Conservation (phyloP, 2,797 vertebrate genomes). For the Rhodeus uyekii region DNA sequence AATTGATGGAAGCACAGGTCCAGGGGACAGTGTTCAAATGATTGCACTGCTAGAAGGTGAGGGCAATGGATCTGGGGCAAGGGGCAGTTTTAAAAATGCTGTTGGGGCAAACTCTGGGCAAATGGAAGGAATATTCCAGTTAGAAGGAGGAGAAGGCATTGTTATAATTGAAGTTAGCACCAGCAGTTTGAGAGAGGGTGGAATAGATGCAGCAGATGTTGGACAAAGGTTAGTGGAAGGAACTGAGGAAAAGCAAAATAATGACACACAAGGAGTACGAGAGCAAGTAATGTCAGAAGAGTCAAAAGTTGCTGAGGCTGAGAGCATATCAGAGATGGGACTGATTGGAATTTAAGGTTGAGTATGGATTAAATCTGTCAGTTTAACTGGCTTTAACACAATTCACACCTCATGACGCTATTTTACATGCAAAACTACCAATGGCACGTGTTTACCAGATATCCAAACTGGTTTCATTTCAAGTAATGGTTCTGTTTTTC, state of each 20-base stretch:
- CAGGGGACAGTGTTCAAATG: constrained; percentile 78
- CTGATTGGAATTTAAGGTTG: constrained; percentile 43
- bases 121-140: constrained; percentile 78
- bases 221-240: constrained; percentile 63
- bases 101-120: constrained; percentile 58
- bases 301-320: constrained; percentile 40
- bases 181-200: constrained; percentile 74
- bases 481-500: constrained; percentile 6
- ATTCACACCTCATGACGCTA: constrained; percentile 5
- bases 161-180: constrained; percentile 84
- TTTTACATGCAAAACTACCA: constrained; percentile 38
- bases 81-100: constrained; percentile 57
- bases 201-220: constrained; percentile 63
- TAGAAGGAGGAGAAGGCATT: constrained; percentile 79
- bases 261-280: constrained; percentile 9
- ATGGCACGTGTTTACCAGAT: constrained; percentile 11
- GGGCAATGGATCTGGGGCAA: constrained; percentile 63
- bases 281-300: constrained; percentile 54
- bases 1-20: constrained; percentile 67
- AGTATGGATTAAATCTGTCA: not conserved
- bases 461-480: not conserved
- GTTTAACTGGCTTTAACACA: constrained; percentile 15
- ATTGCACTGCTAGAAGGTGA: constrained; percentile 78
- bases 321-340: constrained; percentile 50
- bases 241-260: constrained; percentile 63